Evolutionary conservation across 2,113 vertebrate genomes (phyloP).

Genomic region (Pygoscelis adeliae): DNA sequence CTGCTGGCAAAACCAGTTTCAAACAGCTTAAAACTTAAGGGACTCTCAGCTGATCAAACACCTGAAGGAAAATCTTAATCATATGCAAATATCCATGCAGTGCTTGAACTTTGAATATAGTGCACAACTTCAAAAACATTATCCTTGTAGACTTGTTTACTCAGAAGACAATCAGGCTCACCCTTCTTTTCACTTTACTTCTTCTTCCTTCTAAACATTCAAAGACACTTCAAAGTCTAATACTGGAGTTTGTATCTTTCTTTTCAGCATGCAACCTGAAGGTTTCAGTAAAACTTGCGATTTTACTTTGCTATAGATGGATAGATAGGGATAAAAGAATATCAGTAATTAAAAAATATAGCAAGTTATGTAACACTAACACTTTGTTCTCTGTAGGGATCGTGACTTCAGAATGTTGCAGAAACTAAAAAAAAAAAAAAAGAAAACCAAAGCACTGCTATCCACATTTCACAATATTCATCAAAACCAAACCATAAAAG

Average conservation of each 20-base stretch:
- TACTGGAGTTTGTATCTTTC: not conserved
- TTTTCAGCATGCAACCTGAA: not conserved
- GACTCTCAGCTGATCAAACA: not conserved
- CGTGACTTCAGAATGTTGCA: not conserved
- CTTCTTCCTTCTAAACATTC: not conserved
- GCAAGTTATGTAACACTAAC: not conserved
- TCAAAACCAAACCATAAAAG: not conserved
- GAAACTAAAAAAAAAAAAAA: not conserved
- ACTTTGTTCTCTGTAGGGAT: not conserved
- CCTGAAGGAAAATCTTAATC: not conserved
- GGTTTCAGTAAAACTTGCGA: not conserved
- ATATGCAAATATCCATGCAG: not conserved
- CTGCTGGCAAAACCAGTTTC: not conserved
- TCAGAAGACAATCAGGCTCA: not conserved
- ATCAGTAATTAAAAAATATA: not conserved
- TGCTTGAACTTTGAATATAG: not conserved
- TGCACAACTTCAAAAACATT: not conserved
- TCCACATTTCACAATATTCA: not conserved
- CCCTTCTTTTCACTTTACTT: not conserved
- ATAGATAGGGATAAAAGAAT: not conserved
- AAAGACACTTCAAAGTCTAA: not conserved
- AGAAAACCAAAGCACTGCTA: not conserved
- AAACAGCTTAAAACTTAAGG: not conserved
- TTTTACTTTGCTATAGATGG: not conserved
- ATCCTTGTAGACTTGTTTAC: not conserved